Evolutionary conservation across 2,888 invertebrate species (phyloP).

Genomic region (Caprella mutica): DNA sequence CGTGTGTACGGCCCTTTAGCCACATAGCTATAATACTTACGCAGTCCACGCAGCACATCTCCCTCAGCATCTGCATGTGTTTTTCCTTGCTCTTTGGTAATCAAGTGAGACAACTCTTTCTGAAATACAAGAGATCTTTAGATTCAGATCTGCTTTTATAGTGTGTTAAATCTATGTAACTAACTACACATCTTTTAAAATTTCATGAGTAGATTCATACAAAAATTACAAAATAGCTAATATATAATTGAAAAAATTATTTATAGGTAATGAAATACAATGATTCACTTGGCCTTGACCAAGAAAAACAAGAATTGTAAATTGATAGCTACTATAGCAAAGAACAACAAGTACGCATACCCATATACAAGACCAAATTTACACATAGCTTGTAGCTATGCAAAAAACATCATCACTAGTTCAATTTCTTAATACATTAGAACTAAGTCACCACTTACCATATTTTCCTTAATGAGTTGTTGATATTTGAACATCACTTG

Average conservation of each 20-base stretch:
- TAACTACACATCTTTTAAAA: too few species aligned
- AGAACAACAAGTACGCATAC: background rate
- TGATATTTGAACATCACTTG: conserved; percentile 82
- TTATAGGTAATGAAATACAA: too few species aligned
- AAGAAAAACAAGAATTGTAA: background rate
- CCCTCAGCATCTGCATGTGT: conserved; percentile 95
- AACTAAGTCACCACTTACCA: conserved; percentile 44
- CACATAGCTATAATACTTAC: conserved; percentile 51
- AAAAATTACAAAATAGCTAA: too few species aligned
- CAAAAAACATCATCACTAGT: background rate
- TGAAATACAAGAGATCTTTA: too few species aligned
- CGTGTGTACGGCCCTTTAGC: too few species aligned
- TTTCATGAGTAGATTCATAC: too few species aligned
- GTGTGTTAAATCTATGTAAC: too few species aligned
- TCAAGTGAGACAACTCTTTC: conserved; percentile 75
- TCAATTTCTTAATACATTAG: background rate
- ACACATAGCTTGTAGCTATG: background rate
- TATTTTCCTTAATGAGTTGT: conserved; percentile 71
- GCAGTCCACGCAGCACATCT: conserved; percentile 91
- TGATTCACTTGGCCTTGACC: too few species aligned
- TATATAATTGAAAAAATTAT: too few species aligned
- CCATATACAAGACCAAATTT: background rate
- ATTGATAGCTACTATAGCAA: background rate
- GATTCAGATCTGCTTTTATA: too few species aligned
- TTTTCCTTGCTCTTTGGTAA: conserved; percentile 94